Base-by-base conservation (phyloP, 2,113 vertebrate species). In the human region DNA sequence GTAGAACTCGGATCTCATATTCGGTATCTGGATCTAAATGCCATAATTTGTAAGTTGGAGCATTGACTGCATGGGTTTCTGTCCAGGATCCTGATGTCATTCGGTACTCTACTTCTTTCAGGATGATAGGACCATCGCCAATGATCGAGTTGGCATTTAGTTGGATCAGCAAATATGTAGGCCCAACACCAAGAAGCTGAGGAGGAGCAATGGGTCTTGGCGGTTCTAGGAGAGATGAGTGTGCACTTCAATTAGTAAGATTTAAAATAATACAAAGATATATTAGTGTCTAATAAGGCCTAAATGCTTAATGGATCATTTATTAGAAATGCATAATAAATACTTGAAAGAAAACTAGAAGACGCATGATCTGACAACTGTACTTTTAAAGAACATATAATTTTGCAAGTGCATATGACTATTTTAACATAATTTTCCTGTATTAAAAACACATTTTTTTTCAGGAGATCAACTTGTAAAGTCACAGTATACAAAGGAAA, bases 111-210 rank as follows among this genome's bases (percentile, higher is more conserved):
- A 99, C 99, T 98, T 99, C 99, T 97, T 99, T 99, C 86, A 99
- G 98, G 96, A 99, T 99, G 79, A 99, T 99, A 27, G 99, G 99
- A 32, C 99, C 99, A 0, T 99, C 99, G 1, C 99, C 99, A 92
- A 99, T 99, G 96, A 99, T 99, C 0, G 99, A 99, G 98, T 99
- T 99, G 22, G 99, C 99, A 8, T 99, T 99, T 52, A 99, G 99
- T 97, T 99, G 99, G 97, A 99, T 99, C 55, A 99, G 99, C 96
- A 99, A 98, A 91, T 99, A 99, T 0, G 99, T 99, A 0, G 99
- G 99, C 10, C 99, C 99, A 1, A 99, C 99, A 0, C 99, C 99
- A 4, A 99, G 99, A 50, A 99, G 98, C 98, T 99, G 99, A 0
- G 99, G 99, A 0, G 99, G 99, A 38, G 99, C 99, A 40, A 99